Evolutionary conservation across 2,797 vertebrate species (phyloP).

Genomic region (Scyliorhinus canicula): DNA sequence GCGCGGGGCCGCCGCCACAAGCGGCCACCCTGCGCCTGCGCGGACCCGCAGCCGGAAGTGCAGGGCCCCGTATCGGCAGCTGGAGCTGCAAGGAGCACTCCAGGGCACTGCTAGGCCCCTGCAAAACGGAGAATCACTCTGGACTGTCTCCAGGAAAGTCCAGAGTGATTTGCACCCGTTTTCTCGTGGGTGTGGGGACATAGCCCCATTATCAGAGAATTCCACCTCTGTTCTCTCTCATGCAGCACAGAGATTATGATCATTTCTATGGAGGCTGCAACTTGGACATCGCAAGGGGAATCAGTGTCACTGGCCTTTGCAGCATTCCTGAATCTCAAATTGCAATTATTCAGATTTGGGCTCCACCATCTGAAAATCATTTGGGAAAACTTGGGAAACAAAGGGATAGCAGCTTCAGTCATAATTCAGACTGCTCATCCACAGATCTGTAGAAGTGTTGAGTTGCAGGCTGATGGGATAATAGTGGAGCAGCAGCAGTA

Average conservation of each 20-base stretch:
- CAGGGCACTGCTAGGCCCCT: too few species aligned
- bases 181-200: too few species aligned
- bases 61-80: too few species aligned
- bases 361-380: neutral
- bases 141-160: too few species aligned
- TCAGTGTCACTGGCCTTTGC: neutral
- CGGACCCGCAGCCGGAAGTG: too few species aligned
- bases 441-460: neutral
- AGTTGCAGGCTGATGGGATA: neutral
- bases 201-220: too few species aligned
- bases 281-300: neutral
- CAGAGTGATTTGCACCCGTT: too few species aligned
- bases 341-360: neutral
- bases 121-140: too few species aligned
- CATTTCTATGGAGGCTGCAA: neutral
- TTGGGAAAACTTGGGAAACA: neutral
- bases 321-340: neutral
- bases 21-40: too few species aligned
- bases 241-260: neutral
- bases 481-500: neutral
- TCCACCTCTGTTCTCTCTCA: too few species aligned
- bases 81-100: too few species aligned
- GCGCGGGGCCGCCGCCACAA: too few species aligned
- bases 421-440: neutral
- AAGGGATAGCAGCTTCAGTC: neutral